Base-by-base conservation (phyloP, 1,140 invertebrate genomes). In the Drepana arcuata region DNA sequence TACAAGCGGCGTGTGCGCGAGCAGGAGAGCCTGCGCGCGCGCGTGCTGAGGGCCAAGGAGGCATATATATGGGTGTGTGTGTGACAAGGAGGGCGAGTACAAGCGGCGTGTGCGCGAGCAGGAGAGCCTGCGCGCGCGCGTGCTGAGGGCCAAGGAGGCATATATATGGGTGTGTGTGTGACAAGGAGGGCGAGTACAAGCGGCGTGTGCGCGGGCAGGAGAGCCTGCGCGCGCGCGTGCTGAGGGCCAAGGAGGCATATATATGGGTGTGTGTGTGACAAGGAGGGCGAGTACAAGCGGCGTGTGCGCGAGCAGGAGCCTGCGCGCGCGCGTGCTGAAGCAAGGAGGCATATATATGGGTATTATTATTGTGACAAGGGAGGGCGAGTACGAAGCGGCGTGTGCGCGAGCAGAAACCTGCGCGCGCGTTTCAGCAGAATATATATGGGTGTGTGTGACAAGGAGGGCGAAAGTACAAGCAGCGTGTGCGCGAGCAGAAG, bases 21-120 rank as follows among this genome's bases (percentile, higher is more conserved):
- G 26, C 77, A 81, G 18, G 71, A 81, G 38, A 60, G 29, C 7
- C 34, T 81, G n/a, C 23, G 77, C 3, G 77, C 77, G 43, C 11
- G 71, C 5, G 77, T 81, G 2, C 41, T 78, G 6, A 44, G 73
- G 7, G 77, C 77, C 1, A 81, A 81, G 31, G 77, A 81, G 14
- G 54, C n/a, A n/a, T n/a, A n/a, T n/a, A n/a, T n/a, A n/a, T n/a
- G n/a, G n/a, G n/a, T n/a, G n/a, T n/a, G n/a, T n/a, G n/a, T n/a
- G n/a, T n/a, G n/a, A n/a, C n/a, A n/a, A 80, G 75, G 75, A 80
- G 1, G 65, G 57, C n/a, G 73, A 80, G 9, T 80, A 80, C 50
- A 40, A 57, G 6, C 48, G 70, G 0, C 23, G 58, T 2, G 28
- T 81, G 3, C 48, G 77, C 0, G 77, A 81, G 26, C 77, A 81